Evolutionary conservation across 2,113 vertebrate species (phyloP).

Genomic region (Ibidorhyncha struthersii): DNA sequence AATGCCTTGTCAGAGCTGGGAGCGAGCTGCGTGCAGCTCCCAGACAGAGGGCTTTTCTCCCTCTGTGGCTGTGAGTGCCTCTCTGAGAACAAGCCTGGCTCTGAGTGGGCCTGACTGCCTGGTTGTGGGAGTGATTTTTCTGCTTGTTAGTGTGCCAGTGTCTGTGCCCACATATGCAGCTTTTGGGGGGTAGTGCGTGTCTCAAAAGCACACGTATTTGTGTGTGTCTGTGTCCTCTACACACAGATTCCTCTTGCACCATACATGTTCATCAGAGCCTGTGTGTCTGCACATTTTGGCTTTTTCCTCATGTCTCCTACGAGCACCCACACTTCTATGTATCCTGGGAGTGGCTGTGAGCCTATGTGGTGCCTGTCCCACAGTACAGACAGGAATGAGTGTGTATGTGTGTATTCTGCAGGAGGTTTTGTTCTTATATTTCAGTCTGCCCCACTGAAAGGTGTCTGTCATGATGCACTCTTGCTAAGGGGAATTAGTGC

Average conservation of each 20-base stretch:
- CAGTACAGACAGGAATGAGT: neutral
- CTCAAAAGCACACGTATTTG: neutral
- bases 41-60: neutral
- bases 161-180: neutral
- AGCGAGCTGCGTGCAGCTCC: neutral
- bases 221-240: neutral
- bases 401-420: accelerated
- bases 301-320: neutral
- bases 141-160: neutral
- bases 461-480: neutral
- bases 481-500: neutral
- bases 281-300: neutral
- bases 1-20: neutral
- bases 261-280: neutral
- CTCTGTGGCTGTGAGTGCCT: neutral
- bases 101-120: neutral
- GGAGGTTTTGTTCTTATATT: neutral
- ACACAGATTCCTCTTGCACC: neutral
- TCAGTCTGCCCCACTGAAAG: neutral
- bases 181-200: neutral
- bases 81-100: neutral
- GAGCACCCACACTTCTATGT: neutral
- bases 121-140: neutral
- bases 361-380: neutral
- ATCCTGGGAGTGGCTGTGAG: neutral